A percentile compares a stretch with the other conserved stretches of the same genome.
Conservation (phyloP, 2,797 vertebrate species). For the Cheirogaleus major region DNA sequence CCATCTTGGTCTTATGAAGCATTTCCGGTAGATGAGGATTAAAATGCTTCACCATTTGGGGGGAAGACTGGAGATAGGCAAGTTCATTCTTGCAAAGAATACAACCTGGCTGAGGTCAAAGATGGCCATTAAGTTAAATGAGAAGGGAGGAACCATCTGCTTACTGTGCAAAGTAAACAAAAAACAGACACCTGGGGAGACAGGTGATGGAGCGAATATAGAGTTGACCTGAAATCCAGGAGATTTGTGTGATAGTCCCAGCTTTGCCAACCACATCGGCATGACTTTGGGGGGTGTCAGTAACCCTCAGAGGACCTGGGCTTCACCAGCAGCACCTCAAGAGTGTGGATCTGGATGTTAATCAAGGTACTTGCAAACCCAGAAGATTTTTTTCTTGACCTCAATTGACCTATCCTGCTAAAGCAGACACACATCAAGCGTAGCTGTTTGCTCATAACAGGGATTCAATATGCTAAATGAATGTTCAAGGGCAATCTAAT, state of each 20-base stretch:
- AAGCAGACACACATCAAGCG: conserved; percentile 23
- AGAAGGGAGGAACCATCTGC: conserved; percentile 26
- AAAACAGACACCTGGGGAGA: not conserved
- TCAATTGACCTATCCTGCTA: not conserved
- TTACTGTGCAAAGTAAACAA: conserved; percentile 20
- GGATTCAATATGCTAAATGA: conserved; percentile 50
- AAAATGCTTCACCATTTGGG: not conserved
- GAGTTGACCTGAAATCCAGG: not conserved
- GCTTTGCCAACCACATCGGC: not conserved
- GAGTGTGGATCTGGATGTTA: not conserved
- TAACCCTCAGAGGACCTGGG: not conserved
- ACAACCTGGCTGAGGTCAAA: not conserved
- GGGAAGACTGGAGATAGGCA: not conserved
- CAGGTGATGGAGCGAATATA: not conserved
- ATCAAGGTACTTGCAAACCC: not conserved
- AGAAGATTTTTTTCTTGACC: conserved; percentile 13
- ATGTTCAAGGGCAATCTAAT: conserved; percentile 33
- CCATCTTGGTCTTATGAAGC: not conserved
- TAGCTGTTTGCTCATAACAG: not conserved
- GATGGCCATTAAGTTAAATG: not conserved
- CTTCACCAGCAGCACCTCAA: not conserved
- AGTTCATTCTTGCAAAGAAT: not conserved
- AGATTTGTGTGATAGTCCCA: not conserved
- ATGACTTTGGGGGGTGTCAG: not conserved
- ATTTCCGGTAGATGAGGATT: not conserved